Evolutionary conservation across 2,888 invertebrate genomes (phyloP).

Genomic region (Rhagonycha fulva): DNA sequence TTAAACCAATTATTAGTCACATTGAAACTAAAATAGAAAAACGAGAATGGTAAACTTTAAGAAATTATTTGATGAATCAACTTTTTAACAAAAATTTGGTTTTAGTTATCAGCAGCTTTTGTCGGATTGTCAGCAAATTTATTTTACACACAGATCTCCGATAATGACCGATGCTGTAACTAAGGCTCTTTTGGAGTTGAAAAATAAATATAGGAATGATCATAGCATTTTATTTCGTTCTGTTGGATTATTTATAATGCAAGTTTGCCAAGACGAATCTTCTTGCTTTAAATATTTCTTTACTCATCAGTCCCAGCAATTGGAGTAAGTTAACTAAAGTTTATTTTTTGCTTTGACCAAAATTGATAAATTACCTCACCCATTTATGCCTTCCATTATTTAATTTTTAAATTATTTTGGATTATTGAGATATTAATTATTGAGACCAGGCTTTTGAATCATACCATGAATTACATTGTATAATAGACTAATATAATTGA

Average conservation of each 20-base stretch:
- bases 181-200: constrained; percentile 69
- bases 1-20: constrained; percentile 79
- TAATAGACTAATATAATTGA: no score
- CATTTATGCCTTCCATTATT: no score
- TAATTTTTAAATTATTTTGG: background rate
- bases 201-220: constrained; percentile 68
- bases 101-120: constrained; percentile 71
- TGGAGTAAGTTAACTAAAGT: constrained; percentile 60
- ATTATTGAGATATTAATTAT: no score
- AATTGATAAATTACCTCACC: no score
- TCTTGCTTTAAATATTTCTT: constrained; percentile 92
- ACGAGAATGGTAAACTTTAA: constrained; percentile 69
- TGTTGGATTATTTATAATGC: constrained; percentile 87
- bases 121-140: constrained; percentile 81
- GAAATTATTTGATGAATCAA: constrained; percentile 2
- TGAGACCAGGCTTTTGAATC: no score
- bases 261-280: constrained; percentile 94
- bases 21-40: constrained; percentile 77
- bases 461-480: no score
- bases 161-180: constrained; percentile 73
- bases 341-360: no score
- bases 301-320: constrained; percentile 64
- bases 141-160: constrained; percentile 70
- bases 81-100: background rate
- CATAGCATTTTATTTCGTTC: constrained; percentile 84